These are phyloP conservation scores for Podarcis raffonei DNA, from an alignment of 2,113 vertebrate genomes.

Conservation along the genomic window DNA sequence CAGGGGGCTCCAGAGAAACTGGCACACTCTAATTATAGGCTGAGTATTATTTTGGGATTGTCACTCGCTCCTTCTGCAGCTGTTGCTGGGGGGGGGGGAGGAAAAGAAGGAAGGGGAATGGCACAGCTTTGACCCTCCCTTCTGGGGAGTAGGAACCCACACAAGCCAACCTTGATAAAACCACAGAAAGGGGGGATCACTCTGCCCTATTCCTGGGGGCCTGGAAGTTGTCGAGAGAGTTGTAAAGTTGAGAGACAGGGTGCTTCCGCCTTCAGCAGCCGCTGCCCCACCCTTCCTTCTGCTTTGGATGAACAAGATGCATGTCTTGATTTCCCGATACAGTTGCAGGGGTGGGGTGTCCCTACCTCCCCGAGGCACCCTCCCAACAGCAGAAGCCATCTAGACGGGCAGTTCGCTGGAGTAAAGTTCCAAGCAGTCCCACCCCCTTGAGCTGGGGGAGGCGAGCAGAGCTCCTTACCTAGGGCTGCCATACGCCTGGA, in stretches of 20 bases:
- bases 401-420: background rate
- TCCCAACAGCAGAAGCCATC: background rate
- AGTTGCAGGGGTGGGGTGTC: background rate
- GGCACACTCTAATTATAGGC: slow-evolving; percentile 10
- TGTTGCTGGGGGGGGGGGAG: background rate
- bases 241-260: too few relatives aligned
- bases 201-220: too few relatives aligned
- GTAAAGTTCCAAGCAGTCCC: background rate
- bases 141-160: too few relatives aligned
- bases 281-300: too few relatives aligned
- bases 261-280: too few relatives aligned
- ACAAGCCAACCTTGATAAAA: too few relatives aligned
- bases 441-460: background rate
- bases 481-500: too few relatives aligned
- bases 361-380: background rate
- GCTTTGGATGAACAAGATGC: background rate
- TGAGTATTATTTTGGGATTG: background rate
- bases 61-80: background rate
- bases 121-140: background rate
- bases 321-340: background rate
- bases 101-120: background rate
- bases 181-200: too few relatives aligned
- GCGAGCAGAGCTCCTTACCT: background rate
- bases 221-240: too few relatives aligned
- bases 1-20: too few relatives aligned